A percentile compares a stretch with the other conserved stretches of the same genome.
phyloP scores from a whole-genome alignment of 2,797 vertebrate species.

The Coregonus sp. region DNA sequence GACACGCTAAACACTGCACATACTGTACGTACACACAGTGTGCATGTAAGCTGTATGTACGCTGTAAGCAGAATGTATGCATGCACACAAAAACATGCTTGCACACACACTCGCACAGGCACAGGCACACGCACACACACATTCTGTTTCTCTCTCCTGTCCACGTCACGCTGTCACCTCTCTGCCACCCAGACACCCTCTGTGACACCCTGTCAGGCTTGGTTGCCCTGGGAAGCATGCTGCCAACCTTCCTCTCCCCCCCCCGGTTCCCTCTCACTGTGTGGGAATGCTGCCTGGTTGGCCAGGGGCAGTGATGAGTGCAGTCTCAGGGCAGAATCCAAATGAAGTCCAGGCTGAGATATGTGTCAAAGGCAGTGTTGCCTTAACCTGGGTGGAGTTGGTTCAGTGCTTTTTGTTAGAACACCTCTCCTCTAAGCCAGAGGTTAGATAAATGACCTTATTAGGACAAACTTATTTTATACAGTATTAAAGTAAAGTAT shows the following conservation, averaged over 20 bases:
- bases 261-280: background rate
- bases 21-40: background rate
- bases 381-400: background rate
- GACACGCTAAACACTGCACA: conserved; percentile 12
- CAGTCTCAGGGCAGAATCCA: background rate
- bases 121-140: conserved; percentile 6
- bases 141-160: conserved; percentile 5
- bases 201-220: background rate
- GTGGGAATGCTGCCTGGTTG: background rate
- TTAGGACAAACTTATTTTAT: background rate
- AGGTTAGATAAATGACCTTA: background rate
- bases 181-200: background rate
- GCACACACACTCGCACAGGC: background rate
- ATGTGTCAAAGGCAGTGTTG: background rate
- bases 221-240: background rate
- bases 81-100: conserved; percentile 4
- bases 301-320: background rate
- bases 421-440: background rate
- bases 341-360: background rate
- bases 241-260: too few species aligned
- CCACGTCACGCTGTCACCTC: background rate
- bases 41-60: too few species aligned
- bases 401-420: background rate
- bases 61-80: background rate
- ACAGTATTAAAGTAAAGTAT: background rate